Evolutionary conservation across 2,888 invertebrate genomes (phyloP).

Genomic region (Spodoptera exigua): DNA sequence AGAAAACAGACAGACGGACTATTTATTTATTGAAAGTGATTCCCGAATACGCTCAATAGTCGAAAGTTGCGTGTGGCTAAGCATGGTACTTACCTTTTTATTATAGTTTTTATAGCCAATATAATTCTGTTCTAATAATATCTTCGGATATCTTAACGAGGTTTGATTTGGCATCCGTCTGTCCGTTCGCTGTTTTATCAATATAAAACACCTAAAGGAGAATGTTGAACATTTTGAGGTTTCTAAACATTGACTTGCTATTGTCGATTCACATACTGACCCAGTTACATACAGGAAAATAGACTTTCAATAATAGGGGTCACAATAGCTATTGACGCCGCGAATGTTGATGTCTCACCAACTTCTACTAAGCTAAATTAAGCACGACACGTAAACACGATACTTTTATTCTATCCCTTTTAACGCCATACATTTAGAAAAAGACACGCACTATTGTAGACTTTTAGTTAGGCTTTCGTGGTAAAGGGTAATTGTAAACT

Average conservation of each 20-base stretch:
- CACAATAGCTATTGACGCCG: conserved; percentile 59
- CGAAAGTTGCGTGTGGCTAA: conserved; percentile 44
- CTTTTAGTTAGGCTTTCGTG: conserved; percentile 6
- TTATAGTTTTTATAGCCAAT: conserved; percentile 32
- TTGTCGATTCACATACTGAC: conserved; percentile 66
- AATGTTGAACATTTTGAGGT: background rate
- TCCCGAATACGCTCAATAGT: background rate
- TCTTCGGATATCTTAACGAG: conserved; percentile 32
- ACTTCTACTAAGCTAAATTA: conserved; percentile 46
- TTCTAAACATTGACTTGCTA: conserved; percentile 44
- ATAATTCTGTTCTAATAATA: conserved; percentile 29
- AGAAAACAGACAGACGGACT: too few species aligned
- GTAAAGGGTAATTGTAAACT: conserved; percentile 44
- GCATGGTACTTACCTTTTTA: conserved; percentile 42
- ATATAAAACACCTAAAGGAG: background rate
- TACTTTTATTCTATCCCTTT: conserved; percentile 39
- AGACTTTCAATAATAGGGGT: conserved; percentile 58
- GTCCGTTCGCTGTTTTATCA: conserved; percentile 1
- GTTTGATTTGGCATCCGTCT: conserved; percentile 20
- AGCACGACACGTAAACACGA: conserved; percentile 21
- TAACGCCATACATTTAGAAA: conserved; percentile 11
- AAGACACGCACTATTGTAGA: conserved; percentile 22
- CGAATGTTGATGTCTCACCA: conserved; percentile 44
- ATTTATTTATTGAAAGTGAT: background rate
- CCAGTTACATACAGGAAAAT: conserved; percentile 63